Conservation (phyloP, 2,113 vertebrate genomes). For the Opisthocomus hoazin region DNA sequence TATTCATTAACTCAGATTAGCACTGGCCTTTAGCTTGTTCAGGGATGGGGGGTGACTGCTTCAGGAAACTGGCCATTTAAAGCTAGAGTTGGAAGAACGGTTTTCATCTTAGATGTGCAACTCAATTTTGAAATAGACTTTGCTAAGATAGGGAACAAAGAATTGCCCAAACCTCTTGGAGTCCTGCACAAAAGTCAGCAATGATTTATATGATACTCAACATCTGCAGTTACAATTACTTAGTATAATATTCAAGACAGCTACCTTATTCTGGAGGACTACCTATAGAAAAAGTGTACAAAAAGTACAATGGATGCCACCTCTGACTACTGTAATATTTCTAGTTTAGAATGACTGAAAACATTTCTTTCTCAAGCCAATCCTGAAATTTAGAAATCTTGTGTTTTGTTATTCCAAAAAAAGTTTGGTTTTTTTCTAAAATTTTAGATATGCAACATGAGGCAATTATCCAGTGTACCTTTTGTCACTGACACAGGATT, state of each 20-base stretch:
- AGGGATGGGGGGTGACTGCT: neutral
- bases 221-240: neutral
- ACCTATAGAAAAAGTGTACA: neutral
- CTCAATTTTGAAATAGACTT: neutral
- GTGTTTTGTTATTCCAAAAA: neutral
- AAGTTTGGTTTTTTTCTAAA: neutral
- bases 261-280: neutral
- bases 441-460: neutral
- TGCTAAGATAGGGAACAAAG: neutral
- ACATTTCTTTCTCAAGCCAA: neutral
- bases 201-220: neutral
- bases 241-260: neutral
- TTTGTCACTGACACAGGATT: neutral
- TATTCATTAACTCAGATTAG: neutral
- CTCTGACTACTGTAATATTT: neutral
- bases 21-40: neutral
- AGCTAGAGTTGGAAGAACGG: neutral
- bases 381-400: neutral
- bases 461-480: neutral
- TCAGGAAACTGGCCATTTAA: neutral
- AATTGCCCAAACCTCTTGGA: neutral
- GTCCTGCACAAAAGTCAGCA: neutral
- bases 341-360: neutral
- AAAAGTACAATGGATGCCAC: neutral
- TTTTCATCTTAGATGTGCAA: neutral